phyloP scores from a whole-genome alignment of 2,888 invertebrate genomes.

The Melanchra persicariae region DNA sequence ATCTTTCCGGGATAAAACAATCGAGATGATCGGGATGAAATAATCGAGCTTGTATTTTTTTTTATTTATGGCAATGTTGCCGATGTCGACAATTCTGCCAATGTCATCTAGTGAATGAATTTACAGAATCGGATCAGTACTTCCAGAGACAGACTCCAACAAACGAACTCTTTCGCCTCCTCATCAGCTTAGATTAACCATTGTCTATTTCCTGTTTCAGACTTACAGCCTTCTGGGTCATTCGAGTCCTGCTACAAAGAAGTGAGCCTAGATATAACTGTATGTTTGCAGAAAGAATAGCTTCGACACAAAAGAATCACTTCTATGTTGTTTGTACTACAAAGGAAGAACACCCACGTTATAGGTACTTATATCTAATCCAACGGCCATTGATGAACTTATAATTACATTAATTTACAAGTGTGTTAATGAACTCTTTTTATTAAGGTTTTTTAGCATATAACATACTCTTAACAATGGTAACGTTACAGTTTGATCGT shows the following conservation, averaged over 20 bases:
- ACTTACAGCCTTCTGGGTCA: conserved; percentile 1
- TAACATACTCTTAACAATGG: background rate
- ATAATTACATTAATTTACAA: conserved; percentile 6
- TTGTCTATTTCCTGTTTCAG: background rate
- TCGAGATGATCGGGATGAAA: too few species aligned
- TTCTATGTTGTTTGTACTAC: background rate
- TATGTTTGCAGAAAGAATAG: conserved; percentile 12
- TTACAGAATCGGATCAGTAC: too few species aligned
- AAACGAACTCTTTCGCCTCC: too few species aligned
- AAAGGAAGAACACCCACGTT: conserved; percentile 20
- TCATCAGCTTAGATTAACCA: background rate
- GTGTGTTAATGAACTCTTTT: conserved; percentile 26
- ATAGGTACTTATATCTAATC: too few species aligned
- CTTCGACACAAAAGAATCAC: conserved; percentile 22
- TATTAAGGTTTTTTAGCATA: conserved; percentile 1
- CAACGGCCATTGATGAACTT: conserved; percentile 12
- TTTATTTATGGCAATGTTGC: too few species aligned
- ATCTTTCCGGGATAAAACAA: too few species aligned
- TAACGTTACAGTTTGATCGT: background rate
- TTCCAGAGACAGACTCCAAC: too few species aligned
- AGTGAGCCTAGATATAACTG: conserved; percentile 15
- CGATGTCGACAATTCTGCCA: too few species aligned
- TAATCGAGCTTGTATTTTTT: too few species aligned
- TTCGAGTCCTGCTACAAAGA: background rate
- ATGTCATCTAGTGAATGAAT: too few species aligned